These are phyloP conservation scores for Heliocidaris erythrogramma DNA, from an alignment of 35 echinoderm and acorn worm species.

Conservation along the genomic window DNA sequence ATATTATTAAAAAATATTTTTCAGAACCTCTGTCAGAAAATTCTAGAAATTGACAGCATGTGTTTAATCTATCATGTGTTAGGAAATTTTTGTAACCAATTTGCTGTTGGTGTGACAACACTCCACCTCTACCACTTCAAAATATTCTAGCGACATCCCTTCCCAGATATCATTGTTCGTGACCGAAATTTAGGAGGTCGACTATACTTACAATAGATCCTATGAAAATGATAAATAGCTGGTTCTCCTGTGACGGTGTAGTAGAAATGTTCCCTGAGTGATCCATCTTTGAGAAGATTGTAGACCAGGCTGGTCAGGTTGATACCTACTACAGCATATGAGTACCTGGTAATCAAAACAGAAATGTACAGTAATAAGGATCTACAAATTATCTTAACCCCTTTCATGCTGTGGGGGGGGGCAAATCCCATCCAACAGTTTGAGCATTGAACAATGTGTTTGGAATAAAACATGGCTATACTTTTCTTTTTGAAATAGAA, in stretches of 20 bases:
- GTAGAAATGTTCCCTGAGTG: constrained; percentile 84
- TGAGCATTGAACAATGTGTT: no score
- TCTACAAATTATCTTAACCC: no score
- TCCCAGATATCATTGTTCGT: no score
- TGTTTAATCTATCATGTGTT: background rate
- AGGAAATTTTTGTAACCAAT: no score
- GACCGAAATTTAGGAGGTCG: background rate
- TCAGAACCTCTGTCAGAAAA: background rate
- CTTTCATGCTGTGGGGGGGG: no score
- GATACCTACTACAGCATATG: constrained; percentile 92
- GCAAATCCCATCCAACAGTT: no score
- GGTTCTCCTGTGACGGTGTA: constrained; percentile 65
- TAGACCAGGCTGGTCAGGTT: constrained; percentile 83
- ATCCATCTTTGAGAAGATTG: constrained; percentile 57
- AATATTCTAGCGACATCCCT: no score
- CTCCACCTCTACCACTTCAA: no score
- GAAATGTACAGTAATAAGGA: background rate
- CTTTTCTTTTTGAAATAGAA: no score
- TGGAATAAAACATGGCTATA: no score
- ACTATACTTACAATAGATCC: constrained; percentile 85
- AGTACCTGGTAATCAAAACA: constrained; percentile 70
- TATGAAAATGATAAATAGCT: constrained; percentile 69
- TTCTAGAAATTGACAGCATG: background rate
- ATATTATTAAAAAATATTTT: no score
- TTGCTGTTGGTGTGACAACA: no score